phyloP scores from a whole-genome alignment of 2,797 vertebrate species.

The Streptopelia turtur region DNA sequence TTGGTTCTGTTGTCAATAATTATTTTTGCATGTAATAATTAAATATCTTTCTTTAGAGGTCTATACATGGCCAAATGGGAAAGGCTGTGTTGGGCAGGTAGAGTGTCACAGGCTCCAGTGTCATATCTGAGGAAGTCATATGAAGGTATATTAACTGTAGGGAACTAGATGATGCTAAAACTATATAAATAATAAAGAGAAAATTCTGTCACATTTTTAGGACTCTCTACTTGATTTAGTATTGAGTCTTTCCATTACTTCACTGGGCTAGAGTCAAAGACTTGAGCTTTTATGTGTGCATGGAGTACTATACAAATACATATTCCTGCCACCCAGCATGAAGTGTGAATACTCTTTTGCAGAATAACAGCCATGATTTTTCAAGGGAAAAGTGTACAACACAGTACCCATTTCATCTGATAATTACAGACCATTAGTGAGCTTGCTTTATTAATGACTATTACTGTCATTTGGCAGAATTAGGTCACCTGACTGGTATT shows the following conservation, averaged over 20 bases:
- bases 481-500: background rate
- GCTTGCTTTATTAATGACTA: background rate
- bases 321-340: background rate
- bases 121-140: background rate
- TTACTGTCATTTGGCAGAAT: background rate
- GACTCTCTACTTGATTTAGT: accelerated
- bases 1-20: background rate
- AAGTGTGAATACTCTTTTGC: background rate
- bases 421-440: background rate
- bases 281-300: background rate
- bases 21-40: background rate
- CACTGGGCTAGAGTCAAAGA: background rate
- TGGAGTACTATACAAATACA: background rate
- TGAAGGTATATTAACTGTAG: background rate
- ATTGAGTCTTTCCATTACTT: background rate
- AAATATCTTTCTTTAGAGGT: background rate
- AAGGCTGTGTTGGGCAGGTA: background rate
- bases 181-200: background rate
- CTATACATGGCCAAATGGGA: background rate
- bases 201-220: background rate
- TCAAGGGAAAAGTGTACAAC: background rate
- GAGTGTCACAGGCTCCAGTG: background rate
- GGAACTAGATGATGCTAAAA: background rate
- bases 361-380: background rate
- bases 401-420: background rate